Evolutionary conservation across 2,888 invertebrate genomes (phyloP).

Genomic region (Napeogenes sylphis): DNA sequence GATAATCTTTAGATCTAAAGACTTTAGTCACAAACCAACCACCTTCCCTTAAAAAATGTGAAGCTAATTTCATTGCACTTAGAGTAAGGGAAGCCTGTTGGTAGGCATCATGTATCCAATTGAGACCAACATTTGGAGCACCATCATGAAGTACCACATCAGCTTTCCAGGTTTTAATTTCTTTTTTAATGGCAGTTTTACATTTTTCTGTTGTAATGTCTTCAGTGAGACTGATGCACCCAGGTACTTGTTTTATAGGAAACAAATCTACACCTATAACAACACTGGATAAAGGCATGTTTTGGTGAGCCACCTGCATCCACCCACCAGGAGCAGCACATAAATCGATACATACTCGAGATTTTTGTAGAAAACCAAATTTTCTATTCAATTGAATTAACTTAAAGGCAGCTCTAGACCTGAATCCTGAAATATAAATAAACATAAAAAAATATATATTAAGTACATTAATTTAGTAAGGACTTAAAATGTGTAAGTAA

Average conservation of each 20-base stretch:
- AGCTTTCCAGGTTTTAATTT: conserved; percentile 96
- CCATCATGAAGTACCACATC: conserved; percentile 98
- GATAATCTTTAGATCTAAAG: conserved; percentile 98
- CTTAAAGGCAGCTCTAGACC: conserved; percentile 99
- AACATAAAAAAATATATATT: no score
- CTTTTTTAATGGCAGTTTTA: conserved; percentile 85
- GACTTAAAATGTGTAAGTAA: no score
- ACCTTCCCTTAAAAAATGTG: conserved; percentile 90
- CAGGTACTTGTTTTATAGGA: conserved; percentile 91
- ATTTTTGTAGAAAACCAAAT: conserved; percentile 96
- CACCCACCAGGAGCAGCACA: conserved; percentile 99
- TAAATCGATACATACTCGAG: conserved; percentile 97
- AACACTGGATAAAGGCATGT: conserved; percentile 97
- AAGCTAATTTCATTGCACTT: conserved; percentile 94
- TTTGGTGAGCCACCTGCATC: conserved; percentile 99
- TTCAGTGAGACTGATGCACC: conserved; percentile 92
- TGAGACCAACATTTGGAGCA: conserved; percentile 97
- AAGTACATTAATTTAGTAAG: no score
- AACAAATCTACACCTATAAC: conserved; percentile 97
- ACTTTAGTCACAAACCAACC: conserved; percentile 99
- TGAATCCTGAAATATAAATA: conserved; percentile 82
- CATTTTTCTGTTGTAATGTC: conserved; percentile 99
- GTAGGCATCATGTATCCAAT: conserved; percentile 98
- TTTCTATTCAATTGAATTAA: conserved; percentile 98
- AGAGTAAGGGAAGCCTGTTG: conserved; percentile 94